Evolutionary conservation across 2,888 invertebrate genomes (phyloP), one percentile per base, ranked within the genome.

Genomic region (Meta bourneti): DNA sequence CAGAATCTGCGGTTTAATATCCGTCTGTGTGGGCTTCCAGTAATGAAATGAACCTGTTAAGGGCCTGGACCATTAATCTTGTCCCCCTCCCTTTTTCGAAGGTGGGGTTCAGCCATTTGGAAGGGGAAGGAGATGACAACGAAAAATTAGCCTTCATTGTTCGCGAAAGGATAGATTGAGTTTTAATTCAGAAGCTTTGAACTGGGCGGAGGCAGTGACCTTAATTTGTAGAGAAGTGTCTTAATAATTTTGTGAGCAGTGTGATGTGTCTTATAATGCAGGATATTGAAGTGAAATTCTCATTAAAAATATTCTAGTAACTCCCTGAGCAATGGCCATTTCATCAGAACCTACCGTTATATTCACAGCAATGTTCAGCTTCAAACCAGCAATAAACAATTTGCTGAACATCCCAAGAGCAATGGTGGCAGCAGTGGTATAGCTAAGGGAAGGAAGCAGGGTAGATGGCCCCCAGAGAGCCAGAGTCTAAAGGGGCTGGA

Each of bases 21-120:
- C 74, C 20, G 20, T 74, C 54, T 81, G 88, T 88, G 88, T 88
- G 88, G 88, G 81, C 88, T 74, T 61, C 61, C 52, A 74, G 69
- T 88, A 88, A 88, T 88, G 88, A 88, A 88, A 88, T 88, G 88
- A 88, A 81, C 87, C 69, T 88, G 81, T 81, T 81, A 88, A 81
- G 81, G 80, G 52, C 11, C 69, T 69, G 6, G 69, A 51, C 74
- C 88, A 81, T 81, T 88, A 81, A 88, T 81, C 81, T 78, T 78
- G 48, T 16, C 54, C 52, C 34, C 75, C 51, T 78, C 9, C 48
- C 48, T 34, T 49, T 34, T 48, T 34, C 61, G 72, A 72, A 74
- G 88, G 74, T 19, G 61, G 16, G 69, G 69, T 79, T 79, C n/a
- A 49, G 51, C 48, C 19, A 19, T 83, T n/a, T 7, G 48, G 49